Conservation (phyloP, 2,113 vertebrate genomes). For the Emydocephalus ijimae region DNA sequence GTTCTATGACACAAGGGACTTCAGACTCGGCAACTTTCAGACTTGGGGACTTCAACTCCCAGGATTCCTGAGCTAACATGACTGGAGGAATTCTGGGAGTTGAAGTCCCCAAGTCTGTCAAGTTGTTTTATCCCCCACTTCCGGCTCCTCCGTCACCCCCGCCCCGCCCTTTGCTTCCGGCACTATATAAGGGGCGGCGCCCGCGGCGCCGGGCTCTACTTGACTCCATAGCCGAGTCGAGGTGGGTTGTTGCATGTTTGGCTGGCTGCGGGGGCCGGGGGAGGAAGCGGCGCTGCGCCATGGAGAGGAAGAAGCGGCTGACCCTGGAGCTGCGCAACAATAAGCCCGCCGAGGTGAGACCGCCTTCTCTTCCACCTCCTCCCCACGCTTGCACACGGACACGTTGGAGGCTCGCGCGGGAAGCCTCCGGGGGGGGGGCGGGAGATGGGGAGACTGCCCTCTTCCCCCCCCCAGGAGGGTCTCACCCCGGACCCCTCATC, state of each 20-base stretch:
- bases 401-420: not conserved
- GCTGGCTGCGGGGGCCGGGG: not conserved
- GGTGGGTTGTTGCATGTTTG: not conserved
- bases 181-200: conserved; percentile 5
- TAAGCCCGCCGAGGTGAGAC: conserved; percentile 65
- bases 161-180: not conserved
- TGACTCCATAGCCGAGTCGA: not conserved
- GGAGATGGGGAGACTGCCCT: too few relatives aligned
- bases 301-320: conserved; percentile 72
- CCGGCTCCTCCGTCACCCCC: not conserved
- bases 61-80: too few relatives aligned
- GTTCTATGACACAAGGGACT: too few relatives aligned
- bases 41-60: too few relatives aligned
- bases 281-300: conserved; percentile 1
- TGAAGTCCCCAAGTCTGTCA: too few relatives aligned
- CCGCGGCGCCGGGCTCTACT: not conserved
- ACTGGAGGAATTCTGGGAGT: too few relatives aligned
- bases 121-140: not conserved
- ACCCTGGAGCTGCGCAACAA: conserved; percentile 67
- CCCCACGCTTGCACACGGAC: not conserved
- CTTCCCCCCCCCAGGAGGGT: not conserved
- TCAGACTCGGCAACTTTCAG: too few relatives aligned
- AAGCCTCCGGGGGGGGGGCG: too few relatives aligned
- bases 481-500: not conserved
- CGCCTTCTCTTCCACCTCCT: not conserved